Conservation (phyloP, 2,797 vertebrate species). For the Sebastes matsubarae region DNA sequence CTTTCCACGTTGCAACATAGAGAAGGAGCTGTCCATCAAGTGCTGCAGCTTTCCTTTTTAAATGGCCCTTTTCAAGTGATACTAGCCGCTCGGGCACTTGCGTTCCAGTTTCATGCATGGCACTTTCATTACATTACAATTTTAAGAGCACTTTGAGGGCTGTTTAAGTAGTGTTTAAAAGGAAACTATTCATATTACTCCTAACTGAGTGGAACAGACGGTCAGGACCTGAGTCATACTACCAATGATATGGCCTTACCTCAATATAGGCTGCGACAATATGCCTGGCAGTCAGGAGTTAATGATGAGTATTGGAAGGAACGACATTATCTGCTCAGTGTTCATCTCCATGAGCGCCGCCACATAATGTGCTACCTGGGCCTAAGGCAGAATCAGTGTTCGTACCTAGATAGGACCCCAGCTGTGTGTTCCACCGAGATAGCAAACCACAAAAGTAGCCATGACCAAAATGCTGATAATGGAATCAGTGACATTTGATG, state of each 20-base stretch:
- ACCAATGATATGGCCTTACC: constrained; percentile 49
- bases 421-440: constrained; percentile 88
- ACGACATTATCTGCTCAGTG: constrained; percentile 82
- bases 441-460: constrained; percentile 69
- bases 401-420: constrained; percentile 83
- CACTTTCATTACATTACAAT: constrained; percentile 70
- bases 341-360: constrained; percentile 81
- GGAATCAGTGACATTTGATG: constrained; percentile 73
- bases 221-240: constrained; percentile 61
- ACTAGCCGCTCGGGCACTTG: constrained; percentile 40
- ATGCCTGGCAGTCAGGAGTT: constrained; percentile 71
- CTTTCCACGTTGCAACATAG: constrained; percentile 60
- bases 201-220: constrained; percentile 70
- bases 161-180: constrained; percentile 72
- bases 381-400: constrained; percentile 89
- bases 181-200: constrained; percentile 55
- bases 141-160: constrained; percentile 67
- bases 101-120: constrained; percentile 66
- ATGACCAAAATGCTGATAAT: constrained; percentile 75
- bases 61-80: constrained; percentile 57
- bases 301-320: constrained; percentile 84
- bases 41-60: constrained; percentile 46
- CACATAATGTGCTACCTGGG: constrained; percentile 84
- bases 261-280: constrained; percentile 55
- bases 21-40: constrained; percentile 69